These are phyloP conservation scores for Ivindomyrus marchei DNA, from an alignment of 2,113 vertebrate genomes.

Conservation along the genomic window DNA sequence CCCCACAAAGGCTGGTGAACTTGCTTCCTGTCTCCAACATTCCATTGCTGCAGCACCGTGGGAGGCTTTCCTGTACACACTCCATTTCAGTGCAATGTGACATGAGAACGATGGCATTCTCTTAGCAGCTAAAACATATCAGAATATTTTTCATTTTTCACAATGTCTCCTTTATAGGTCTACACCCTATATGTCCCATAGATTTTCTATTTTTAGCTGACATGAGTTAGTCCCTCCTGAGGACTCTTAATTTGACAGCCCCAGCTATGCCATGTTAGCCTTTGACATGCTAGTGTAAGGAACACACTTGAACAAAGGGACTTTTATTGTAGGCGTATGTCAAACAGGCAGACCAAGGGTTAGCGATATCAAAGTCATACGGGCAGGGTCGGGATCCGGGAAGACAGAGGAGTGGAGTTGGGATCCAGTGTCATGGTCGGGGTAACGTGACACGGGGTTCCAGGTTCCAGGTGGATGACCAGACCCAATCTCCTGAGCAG, in stretches of 20 bases:
- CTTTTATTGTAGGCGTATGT: no score
- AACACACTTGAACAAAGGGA: neutral
- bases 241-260: neutral
- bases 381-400: no score
- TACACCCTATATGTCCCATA: neutral
- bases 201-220: neutral
- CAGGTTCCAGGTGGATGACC: no score
- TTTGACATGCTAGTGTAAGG: neutral
- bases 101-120: neutral
- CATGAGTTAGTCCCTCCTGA: neutral
- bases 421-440: no score
- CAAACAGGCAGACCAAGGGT: no score
- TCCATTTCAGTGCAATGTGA: neutral
- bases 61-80: neutral
- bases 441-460: neutral
- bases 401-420: no score
- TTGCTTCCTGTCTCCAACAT: neutral
- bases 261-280: neutral
- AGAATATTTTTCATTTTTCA: neutral
- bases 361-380: no score
- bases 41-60: neutral
- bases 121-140: neutral
- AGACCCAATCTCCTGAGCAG: no score
- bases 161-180: neutral
- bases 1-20: neutral